Conservation (phyloP, 2,797 vertebrate genomes). For the Phataginus tetradactyla region DNA sequence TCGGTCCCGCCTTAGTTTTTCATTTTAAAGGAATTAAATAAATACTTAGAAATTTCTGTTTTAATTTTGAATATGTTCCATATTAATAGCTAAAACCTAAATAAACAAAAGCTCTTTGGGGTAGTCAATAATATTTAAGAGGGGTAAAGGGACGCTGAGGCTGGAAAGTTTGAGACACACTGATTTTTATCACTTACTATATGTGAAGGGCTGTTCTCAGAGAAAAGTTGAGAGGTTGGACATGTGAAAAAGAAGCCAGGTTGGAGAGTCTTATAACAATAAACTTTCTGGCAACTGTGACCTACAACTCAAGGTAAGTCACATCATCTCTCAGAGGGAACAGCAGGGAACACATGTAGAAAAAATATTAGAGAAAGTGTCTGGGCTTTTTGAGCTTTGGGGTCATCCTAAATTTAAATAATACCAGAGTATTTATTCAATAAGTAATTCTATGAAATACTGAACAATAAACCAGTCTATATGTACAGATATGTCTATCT, state of each 20-base stretch:
- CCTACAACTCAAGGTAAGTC: neutral
- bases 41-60: neutral
- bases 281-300: neutral
- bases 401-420: neutral
- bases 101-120: neutral
- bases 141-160: neutral
- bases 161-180: neutral
- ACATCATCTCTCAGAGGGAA: neutral
- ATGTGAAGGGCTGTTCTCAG: neutral
- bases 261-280: neutral
- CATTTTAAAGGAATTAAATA: conserved; percentile 18
- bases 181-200: neutral
- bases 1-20: neutral
- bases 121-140: neutral
- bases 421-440: neutral
- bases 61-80: neutral
- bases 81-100: neutral
- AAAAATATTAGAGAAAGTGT: neutral
- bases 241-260: rapidly evolving
- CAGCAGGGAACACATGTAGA: neutral
- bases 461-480: neutral
- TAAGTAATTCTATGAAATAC: neutral
- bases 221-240: neutral
- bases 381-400: neutral
- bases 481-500: neutral